Evolutionary conservation across 2,113 vertebrate genomes (phyloP).

Genomic region (Ciconia boyciana): DNA sequence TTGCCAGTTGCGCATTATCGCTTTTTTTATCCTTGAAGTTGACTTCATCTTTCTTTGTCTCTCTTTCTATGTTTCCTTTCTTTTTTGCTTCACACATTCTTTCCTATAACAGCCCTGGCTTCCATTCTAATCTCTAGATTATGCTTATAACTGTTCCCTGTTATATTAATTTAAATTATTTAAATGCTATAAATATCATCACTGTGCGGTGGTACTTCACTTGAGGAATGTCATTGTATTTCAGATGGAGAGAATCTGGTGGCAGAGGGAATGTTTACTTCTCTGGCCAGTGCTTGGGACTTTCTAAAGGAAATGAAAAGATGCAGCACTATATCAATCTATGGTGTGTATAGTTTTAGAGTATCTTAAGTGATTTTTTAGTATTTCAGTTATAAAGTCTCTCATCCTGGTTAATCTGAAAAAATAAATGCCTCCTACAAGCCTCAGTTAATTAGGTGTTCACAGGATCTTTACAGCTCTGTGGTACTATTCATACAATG

Average conservation of each 20-base stretch:
- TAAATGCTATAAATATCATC: not conserved
- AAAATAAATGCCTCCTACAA: not conserved
- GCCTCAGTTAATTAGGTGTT: not conserved
- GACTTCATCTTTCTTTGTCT: not conserved
- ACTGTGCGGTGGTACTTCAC: not conserved
- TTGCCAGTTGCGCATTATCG: not conserved
- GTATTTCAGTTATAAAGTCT: not conserved
- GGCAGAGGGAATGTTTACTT: not conserved
- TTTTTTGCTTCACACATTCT: not conserved
- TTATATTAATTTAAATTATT: not conserved
- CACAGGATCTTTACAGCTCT: not conserved
- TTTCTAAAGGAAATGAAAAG: not conserved
- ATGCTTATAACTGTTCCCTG: not conserved
- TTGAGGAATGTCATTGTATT: not conserved
- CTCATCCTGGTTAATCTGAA: not conserved
- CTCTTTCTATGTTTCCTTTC: not conserved
- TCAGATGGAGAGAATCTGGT: not conserved
- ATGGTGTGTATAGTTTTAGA: fast-evolving
- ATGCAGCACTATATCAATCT: not conserved
- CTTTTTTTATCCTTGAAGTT: not conserved
- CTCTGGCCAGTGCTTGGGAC: not conserved
- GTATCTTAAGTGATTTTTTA: not conserved
- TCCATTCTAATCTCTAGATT: not conserved
- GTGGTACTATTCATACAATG: not conserved
- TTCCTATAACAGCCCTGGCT: not conserved